Base-by-base conservation (phyloP, 2,797 vertebrate species). In the Serranus cabrilla region DNA sequence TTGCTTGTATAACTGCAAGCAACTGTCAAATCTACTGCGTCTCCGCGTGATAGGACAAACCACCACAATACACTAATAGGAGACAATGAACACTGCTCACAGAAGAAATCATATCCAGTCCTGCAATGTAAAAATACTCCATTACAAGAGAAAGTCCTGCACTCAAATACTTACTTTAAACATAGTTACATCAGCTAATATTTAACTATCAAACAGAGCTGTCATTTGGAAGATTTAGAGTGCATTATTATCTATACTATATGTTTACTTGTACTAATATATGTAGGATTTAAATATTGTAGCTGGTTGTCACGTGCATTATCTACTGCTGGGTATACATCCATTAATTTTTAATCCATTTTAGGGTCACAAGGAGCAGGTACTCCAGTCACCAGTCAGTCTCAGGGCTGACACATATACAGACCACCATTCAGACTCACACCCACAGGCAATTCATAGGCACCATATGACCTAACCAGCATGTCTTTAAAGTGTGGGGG, bases 1-100 rank as follows among this genome's bases (percentile, higher is more conserved):
- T 71, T 31, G 47, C 52, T 71, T 68, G 52, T 58, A 3, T 79
- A 69, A 83, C 49, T 78, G 17, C 64, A 59, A 37, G 43, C 52
- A 50, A 16, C 66, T 61, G 67, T 79, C 52, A 79, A 60, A 63
- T 74, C 56, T 6, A 56, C 42, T 31, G 25, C 39, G 63, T 58
- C 52, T 63, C 31, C 57, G 59, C 11, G 2, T 58, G 49, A 46
- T 7, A 10, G 62, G 51, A 66, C 55, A 60, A 81, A 68, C 16
- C 20, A 46, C 37, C 23, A 46, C 60, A 42, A 11, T 11, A 14
- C 47, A 65, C 65, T 77, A 63, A 78, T 49, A 73, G 23, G 62
- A 77, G 27, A 63, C 61, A 74, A 77, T 74, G 49, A 66, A 51
- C 74, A 17, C 14, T 20, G 18, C 47, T 52, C 43, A 51, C n/a